Conservation (phyloP, 1,140 invertebrate species). For the Prorops nasuta region DNA sequence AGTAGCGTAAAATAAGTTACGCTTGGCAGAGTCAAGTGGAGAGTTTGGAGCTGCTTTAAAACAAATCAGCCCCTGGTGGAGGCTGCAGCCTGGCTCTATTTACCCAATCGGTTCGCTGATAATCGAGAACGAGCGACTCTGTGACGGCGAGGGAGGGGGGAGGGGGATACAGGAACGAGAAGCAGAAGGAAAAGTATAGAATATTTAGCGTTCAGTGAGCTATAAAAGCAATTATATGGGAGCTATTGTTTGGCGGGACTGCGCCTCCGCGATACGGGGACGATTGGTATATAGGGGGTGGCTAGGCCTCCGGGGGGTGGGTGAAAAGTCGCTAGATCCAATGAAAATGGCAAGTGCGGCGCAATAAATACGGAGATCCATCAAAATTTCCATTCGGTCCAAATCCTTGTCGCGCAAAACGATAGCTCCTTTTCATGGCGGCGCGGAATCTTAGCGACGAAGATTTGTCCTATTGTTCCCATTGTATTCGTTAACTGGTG, state of each 20-base stretch:
- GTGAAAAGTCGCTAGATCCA: constrained; percentile 28
- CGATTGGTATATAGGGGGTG: constrained; percentile 18
- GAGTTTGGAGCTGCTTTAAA: constrained; percentile 20
- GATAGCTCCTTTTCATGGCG: too few species aligned
- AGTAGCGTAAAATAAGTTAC: too few species aligned
- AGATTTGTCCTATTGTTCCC: too few species aligned
- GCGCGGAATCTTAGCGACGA: too few species aligned
- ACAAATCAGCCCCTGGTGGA: constrained; percentile 22
- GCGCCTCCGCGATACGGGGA: constrained; percentile 50
- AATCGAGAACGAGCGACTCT: constrained; percentile 39
- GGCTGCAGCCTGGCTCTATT: constrained; percentile 32
- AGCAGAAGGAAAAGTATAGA: constrained; percentile 51
- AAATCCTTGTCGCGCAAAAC: too few species aligned
- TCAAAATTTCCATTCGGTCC: constrained; percentile 38
- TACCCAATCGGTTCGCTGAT: constrained; percentile 45
- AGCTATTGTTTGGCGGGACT: constrained; percentile 54
- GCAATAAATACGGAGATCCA: constrained; percentile 49
- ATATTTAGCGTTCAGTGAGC: constrained; percentile 56
- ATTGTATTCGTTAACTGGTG: not conserved
- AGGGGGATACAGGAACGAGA: constrained; percentile 17
- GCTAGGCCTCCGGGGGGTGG: not conserved
- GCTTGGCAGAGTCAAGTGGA: constrained; percentile 4
- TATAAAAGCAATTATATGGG: constrained; percentile 57
- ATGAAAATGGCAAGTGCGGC: constrained; percentile 46
- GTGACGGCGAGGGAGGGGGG: too few species aligned